Evolutionary conservation across 2,113 vertebrate species (phyloP).

Genomic region (Gymnocephalus cernua): DNA sequence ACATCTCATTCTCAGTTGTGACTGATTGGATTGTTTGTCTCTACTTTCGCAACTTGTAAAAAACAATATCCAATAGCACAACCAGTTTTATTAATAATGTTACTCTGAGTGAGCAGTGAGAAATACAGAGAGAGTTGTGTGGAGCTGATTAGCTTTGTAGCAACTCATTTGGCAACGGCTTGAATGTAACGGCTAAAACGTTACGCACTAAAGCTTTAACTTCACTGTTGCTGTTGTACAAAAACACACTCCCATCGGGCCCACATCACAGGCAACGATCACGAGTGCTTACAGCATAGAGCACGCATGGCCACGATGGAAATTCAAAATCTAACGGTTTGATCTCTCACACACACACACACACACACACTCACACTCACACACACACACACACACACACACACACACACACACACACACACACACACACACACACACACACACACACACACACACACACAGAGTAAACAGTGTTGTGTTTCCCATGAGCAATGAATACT

Average conservation of each 20-base stretch:
- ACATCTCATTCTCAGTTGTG: no score
- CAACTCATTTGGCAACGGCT: no score
- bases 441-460: no score
- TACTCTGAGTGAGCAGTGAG: no score
- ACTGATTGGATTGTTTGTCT: background rate
- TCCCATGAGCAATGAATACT: constrained; percentile 57
- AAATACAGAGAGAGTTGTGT: no score
- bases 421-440: no score
- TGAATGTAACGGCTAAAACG: no score
- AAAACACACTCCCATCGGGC: background rate
- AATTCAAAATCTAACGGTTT: constrained; percentile 8
- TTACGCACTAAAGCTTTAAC: background rate
- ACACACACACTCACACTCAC: background rate
- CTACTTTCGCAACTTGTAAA: background rate
- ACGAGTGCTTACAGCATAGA: background rate
- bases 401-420: no score
- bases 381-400: background rate
- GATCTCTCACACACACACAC: constrained; percentile 15
- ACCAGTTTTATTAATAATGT: no score
- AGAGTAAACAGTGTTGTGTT: constrained; percentile 31
- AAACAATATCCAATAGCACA: no score
- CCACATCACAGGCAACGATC: constrained; percentile 3
- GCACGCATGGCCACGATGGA: constrained; percentile 18
- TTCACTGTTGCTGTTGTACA: background rate
- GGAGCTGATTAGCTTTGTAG: no score